phyloP scores from a whole-genome alignment of 2,113 vertebrate species.

The Pelecanus crispus region DNA sequence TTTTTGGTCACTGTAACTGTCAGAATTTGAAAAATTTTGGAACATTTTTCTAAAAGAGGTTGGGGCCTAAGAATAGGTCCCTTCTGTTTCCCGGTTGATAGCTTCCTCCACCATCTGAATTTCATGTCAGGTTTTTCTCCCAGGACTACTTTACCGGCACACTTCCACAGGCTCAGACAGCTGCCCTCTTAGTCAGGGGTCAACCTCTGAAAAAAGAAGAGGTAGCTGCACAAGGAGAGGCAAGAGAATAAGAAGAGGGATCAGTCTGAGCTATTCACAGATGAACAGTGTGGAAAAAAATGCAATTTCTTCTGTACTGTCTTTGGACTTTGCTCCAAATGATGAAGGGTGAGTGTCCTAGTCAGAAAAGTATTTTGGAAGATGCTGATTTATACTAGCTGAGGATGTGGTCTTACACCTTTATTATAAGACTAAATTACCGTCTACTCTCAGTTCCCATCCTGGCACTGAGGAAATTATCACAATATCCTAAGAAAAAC shows the following conservation, averaged over 20 bases:
- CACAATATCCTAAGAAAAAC: not conserved
- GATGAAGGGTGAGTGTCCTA: not conserved
- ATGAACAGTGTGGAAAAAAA: not conserved
- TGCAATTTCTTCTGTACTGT: not conserved
- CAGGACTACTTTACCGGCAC: not conserved
- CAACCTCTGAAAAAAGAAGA: not conserved
- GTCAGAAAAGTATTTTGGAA: not conserved
- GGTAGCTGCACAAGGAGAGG: not conserved
- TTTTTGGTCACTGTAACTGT: not conserved
- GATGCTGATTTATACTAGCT: not conserved
- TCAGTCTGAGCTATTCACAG: not conserved
- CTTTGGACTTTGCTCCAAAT: not conserved
- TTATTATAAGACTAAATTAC: not conserved
- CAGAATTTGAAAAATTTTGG: not conserved
- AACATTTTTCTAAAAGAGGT: not conserved
- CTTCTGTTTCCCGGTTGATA: not conserved
- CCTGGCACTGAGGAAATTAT: not conserved
- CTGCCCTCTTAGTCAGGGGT: not conserved
- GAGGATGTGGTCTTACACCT: not conserved
- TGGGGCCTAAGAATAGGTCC: not conserved
- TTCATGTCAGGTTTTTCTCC: not conserved
- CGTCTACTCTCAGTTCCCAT: not conserved
- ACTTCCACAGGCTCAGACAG: not conserved
- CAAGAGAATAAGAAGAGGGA: not conserved
- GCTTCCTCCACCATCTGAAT: not conserved